Evolutionary conservation across 2,888 invertebrate genomes (phyloP).

Genomic region (Drosophila fulvimacula): DNA sequence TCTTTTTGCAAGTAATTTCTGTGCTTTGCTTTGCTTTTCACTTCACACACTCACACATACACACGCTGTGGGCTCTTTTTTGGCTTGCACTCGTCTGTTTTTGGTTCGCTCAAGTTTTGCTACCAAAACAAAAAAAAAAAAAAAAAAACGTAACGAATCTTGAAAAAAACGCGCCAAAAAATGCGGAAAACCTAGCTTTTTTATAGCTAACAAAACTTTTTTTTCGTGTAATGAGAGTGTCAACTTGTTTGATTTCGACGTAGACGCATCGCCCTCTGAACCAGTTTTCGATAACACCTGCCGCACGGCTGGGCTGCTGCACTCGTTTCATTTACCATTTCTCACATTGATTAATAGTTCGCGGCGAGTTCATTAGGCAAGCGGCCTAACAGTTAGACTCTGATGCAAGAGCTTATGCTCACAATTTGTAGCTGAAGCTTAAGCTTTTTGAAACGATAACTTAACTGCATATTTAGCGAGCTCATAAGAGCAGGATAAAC

Average conservation of each 20-base stretch:
- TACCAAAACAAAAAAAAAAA: slow-evolving; percentile 23
- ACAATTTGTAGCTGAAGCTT: neutral
- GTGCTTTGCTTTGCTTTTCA: slow-evolving; percentile 72
- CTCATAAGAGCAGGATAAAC: slow-evolving; percentile 2
- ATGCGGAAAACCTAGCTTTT: slow-evolving; percentile 69
- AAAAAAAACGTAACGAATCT: slow-evolving; percentile 36
- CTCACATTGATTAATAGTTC: slow-evolving; percentile 50
- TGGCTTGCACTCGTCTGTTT: slow-evolving; percentile 67
- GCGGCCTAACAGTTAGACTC: slow-evolving; percentile 7
- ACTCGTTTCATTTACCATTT: slow-evolving; percentile 17
- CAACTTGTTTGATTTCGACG: slow-evolving; percentile 58
- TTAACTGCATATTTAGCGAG: slow-evolving; percentile 1
- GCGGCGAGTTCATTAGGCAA: slow-evolving; percentile 24
- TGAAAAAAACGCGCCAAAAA: slow-evolving; percentile 58
- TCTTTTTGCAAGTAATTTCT: slow-evolving; percentile 59
- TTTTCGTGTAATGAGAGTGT: slow-evolving; percentile 68
- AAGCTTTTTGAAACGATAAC: neutral
- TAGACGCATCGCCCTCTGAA: slow-evolving; percentile 45
- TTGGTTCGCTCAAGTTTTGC: slow-evolving; percentile 69
- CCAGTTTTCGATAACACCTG: slow-evolving; percentile 55
- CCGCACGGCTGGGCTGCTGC: slow-evolving; percentile 27
- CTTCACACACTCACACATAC: slow-evolving; percentile 45
- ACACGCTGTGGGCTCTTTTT: slow-evolving; percentile 37
- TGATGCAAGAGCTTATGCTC: slow-evolving; percentile 31
- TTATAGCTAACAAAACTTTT: slow-evolving; percentile 7